These are phyloP conservation scores for Corythornis cristatus DNA, from an alignment of 2,113 vertebrate species.

Conservation along the genomic window DNA sequence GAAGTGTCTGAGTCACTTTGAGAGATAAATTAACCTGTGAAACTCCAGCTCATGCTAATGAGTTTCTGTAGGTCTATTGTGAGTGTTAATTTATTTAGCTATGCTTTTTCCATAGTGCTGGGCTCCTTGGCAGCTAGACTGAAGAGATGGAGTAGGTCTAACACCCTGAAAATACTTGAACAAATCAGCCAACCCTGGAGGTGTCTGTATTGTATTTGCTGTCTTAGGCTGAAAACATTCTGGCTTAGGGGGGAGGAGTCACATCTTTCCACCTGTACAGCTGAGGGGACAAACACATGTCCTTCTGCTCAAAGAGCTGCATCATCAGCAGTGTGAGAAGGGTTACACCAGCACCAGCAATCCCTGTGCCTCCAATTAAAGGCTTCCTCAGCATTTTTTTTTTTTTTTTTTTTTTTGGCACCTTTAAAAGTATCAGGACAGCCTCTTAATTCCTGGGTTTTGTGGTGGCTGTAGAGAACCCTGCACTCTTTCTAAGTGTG, in stretches of 20 bases:
- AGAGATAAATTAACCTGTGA: not conserved
- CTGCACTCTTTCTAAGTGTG: fast-evolving
- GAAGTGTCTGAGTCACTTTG: not conserved
- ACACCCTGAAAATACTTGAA: not conserved
- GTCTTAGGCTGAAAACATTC: not conserved
- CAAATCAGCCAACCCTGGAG: not conserved
- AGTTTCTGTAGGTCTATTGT: not conserved
- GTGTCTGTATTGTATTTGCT: not conserved
- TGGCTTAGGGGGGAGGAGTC: not conserved
- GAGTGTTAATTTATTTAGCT: not conserved
- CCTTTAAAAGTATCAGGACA: not conserved
- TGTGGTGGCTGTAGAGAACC: not conserved
- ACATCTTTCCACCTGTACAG: not conserved
- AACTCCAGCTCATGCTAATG: not conserved
- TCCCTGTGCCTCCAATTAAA: not conserved
- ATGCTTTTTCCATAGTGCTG: not conserved
- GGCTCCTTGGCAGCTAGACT: not conserved
- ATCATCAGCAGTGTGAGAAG: not conserved
- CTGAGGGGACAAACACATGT: fast-evolving
- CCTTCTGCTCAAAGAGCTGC: not conserved
- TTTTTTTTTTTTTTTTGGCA: not conserved
- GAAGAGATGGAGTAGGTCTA: not conserved
- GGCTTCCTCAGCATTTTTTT: not conserved
- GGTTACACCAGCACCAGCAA: not conserved
- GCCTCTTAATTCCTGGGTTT: not conserved